Percentiles rank a stretch among this genome's conserved stretches.
These are phyloP conservation scores for Formica exsecta DNA, from an alignment of 1,140 invertebrate species.

Conservation along the genomic window DNA sequence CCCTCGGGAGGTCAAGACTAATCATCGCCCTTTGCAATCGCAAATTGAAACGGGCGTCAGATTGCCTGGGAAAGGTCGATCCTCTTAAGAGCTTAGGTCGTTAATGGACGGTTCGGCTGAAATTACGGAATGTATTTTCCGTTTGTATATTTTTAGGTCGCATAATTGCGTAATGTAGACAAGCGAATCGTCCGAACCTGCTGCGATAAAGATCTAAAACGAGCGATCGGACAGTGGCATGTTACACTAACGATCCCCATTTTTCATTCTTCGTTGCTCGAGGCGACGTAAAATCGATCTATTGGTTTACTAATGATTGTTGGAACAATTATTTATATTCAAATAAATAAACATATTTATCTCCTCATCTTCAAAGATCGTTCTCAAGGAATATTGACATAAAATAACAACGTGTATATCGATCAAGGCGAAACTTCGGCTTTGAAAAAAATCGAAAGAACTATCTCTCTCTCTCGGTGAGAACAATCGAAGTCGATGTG, in stretches of 20 bases:
- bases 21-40: constrained; percentile 54
- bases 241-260: constrained; percentile 6
- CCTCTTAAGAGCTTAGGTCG: constrained; percentile 40
- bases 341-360: neutral
- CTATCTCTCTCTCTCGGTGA: neutral
- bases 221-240: neutral
- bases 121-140: constrained; percentile 48
- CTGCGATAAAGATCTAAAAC: neutral
- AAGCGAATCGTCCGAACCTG: neutral
- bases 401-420: neutral
- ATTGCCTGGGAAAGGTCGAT: constrained; percentile 58
- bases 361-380: too few species aligned
- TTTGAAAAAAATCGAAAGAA: neutral
- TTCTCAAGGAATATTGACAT: neutral
- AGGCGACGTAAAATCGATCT: neutral
- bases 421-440: neutral
- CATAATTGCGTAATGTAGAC: neutral
- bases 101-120: constrained; percentile 47
- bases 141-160: constrained; percentile 6
- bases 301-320: neutral
- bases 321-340: neutral
- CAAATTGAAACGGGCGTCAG: constrained; percentile 50
- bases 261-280: neutral
- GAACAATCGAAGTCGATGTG: constrained; percentile 9
- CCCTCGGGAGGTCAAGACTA: constrained; percentile 44